Evolutionary conservation across 2,113 vertebrate genomes (phyloP), one percentile per base, ranked within the genome.

Genomic region (Anguilla japonica): DNA sequence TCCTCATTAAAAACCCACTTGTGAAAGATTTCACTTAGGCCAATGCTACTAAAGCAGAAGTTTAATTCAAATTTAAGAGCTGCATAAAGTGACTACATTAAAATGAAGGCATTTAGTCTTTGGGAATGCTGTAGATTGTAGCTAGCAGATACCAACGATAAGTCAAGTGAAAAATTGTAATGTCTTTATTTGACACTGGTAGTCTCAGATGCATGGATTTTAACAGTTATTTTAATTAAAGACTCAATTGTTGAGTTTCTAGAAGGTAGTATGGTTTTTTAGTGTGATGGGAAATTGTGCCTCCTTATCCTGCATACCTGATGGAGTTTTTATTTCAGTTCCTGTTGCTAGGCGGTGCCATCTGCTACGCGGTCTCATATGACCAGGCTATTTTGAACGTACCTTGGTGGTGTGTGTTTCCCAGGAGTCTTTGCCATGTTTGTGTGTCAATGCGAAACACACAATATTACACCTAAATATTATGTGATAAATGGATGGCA

Each of bases 331-430:
- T 22, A 34, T 7, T 75, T 6, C 71, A 34, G n/a, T 75, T 75
- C 71, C n/a, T 34, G 71, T 75, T 75, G 71, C 71, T 75, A 75
- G 71, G 71, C 71, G 71, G 71, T 75, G 71, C n/a, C 71, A 75
- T 75, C 71, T 75, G 71, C n/a, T 11, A 75, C 34, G 26, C 9
- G 11, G 26, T 75, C 26, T 75, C 71, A 75, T 75, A 75, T 75
- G 71, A 75, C 71, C 71, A 75, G 22, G 26, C 71, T 75, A 75
- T 75, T 75, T 75, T 75, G 8, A 34, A 75, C 26, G 34, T 75
- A 75, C 71, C 71, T 75, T n/a, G n/a, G 6, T 75, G 71, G n/a
- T 75, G n/a, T 34, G 63, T 22, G 26, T 34, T 75, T 75, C 71
- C 71, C 71, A 75, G 26, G 16, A 34, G 71, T 14, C n/a, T 5